Evolutionary conservation across 35 echinoderm and acorn worm species (phyloP).

Genomic region (Stichopus chloronotus): DNA sequence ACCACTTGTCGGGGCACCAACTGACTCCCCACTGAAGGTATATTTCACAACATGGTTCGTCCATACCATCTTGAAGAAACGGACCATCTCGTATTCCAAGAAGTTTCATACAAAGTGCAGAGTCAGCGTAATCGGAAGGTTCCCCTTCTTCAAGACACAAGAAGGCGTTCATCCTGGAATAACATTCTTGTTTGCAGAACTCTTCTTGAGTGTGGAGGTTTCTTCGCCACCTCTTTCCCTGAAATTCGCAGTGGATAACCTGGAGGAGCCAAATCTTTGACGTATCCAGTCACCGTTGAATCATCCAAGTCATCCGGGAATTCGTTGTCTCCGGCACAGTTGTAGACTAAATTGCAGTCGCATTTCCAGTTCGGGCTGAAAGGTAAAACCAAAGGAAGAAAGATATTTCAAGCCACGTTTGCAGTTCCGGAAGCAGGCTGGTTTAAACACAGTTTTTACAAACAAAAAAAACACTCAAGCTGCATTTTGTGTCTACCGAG

Average conservation of each 20-base stretch:
- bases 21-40: slow-evolving; percentile 1
- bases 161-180: too few relatives aligned
- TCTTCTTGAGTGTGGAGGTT: background rate
- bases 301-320: background rate
- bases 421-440: too few relatives aligned
- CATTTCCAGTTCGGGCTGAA: background rate
- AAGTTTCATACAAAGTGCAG: background rate
- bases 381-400: background rate
- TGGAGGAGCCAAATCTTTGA: background rate
- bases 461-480: too few relatives aligned
- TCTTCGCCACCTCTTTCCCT: background rate
- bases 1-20: slow-evolving; percentile 12
- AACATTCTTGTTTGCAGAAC: background rate
- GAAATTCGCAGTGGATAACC: background rate
- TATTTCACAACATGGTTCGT: slow-evolving; percentile 11
- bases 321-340: background rate
- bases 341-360: background rate
- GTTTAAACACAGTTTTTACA: too few relatives aligned
- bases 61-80: background rate
- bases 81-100: background rate
- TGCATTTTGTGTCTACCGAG: too few relatives aligned
- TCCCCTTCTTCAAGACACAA: background rate
- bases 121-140: background rate
- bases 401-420: too few relatives aligned
- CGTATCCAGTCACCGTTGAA: background rate